A percentile compares a stretch with the other conserved stretches of the same genome.
Evolutionary conservation across 2,113 vertebrate species (phyloP).

Genomic region (Hippocampus guttulatus): DNA sequence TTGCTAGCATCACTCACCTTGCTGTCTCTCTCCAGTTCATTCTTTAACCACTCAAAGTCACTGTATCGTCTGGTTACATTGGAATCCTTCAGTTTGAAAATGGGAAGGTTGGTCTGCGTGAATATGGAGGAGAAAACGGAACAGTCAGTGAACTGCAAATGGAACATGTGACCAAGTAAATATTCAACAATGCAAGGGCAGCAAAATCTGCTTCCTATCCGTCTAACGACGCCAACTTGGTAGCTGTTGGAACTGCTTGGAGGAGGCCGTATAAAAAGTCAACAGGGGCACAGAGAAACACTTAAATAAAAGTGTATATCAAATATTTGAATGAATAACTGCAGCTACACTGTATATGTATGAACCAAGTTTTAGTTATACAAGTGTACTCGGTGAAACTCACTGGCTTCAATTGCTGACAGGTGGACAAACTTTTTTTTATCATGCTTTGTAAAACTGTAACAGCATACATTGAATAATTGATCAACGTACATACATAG

Average conservation of each 20-base stretch:
- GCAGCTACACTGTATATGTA: background rate
- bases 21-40: conserved; percentile 97
- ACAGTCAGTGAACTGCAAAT: background rate
- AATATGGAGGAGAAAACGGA: background rate
- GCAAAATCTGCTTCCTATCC: background rate
- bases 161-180: background rate
- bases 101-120: conserved; percentile 92
- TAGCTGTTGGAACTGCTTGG: too few species aligned
- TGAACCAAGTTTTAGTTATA: background rate
- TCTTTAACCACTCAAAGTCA: conserved; percentile 98
- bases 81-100: conserved; percentile 97
- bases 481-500: background rate
- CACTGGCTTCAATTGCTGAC: background rate
- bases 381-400: background rate
- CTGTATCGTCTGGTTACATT: conserved; percentile 94
- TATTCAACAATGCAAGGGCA: background rate
- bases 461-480: background rate
- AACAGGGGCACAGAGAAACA: background rate
- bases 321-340: background rate
- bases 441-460: background rate
- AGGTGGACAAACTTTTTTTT: background rate
- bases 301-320: background rate
- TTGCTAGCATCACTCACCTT: conserved; percentile 77
- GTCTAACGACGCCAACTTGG: background rate
- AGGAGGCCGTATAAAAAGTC: background rate